These are phyloP conservation scores for Trematocara zebra DNA, from an alignment of 2,113 vertebrate genomes.

Conservation along the genomic window DNA sequence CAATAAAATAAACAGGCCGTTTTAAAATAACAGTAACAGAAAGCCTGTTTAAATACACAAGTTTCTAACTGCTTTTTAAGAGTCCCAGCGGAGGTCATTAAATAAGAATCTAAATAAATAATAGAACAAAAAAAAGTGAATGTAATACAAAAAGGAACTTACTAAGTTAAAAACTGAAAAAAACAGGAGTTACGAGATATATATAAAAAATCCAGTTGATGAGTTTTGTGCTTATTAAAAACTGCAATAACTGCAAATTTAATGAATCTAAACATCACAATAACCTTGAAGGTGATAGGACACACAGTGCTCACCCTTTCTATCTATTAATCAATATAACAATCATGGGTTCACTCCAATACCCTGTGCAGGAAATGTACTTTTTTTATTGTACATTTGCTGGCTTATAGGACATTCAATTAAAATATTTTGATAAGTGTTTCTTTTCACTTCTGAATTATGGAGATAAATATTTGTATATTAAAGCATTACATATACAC, in stretches of 20 bases:
- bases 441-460: background rate
- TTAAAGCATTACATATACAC: background rate
- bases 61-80: background rate
- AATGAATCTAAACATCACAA: background rate
- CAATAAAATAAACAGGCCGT: background rate
- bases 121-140: background rate
- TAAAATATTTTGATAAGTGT: background rate
- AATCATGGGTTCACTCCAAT: background rate
- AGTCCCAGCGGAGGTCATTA: background rate
- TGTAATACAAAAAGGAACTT: background rate
- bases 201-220: background rate
- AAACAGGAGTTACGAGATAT: background rate
- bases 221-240: background rate
- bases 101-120: background rate
- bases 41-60: background rate
- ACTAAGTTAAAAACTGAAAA: background rate
- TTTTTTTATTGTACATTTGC: background rate
- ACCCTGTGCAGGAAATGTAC: background rate
- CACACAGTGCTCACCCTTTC: background rate
- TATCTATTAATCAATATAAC: background rate
- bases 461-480: background rate
- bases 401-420: background rate
- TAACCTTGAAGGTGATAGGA: background rate
- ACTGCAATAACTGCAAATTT: background rate
- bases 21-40: background rate